Evolutionary conservation across 2,888 invertebrate genomes (phyloP).

Genomic region (Cynaeus angustus): DNA sequence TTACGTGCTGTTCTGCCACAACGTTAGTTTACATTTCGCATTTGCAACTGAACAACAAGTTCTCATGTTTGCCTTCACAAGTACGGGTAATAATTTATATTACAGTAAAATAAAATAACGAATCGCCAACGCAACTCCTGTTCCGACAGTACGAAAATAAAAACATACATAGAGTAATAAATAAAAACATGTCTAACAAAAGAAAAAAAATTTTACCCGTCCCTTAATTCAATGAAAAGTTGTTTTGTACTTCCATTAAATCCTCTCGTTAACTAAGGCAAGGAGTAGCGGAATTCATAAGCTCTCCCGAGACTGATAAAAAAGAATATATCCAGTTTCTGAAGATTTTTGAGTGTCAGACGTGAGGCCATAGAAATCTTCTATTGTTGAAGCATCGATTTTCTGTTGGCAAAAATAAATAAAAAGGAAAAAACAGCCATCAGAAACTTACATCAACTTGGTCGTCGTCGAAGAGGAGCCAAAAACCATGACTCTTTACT

Average conservation of each 20-base stretch:
- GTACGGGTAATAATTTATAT: slow-evolving; percentile 28
- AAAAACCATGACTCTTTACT: slow-evolving; percentile 99
- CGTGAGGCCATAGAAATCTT: slow-evolving; percentile 99
- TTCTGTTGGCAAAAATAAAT: slow-evolving; percentile 79
- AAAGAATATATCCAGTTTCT: slow-evolving; percentile 99
- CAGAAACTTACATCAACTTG: slow-evolving; percentile 94
- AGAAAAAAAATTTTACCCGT: slow-evolving; percentile 38
- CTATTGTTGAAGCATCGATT: slow-evolving; percentile 99
- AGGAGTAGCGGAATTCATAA: slow-evolving; percentile 61
- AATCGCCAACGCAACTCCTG: neutral
- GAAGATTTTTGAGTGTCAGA: slow-evolving; percentile 99
- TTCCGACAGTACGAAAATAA: slow-evolving; percentile 23
- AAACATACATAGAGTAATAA: slow-evolving; percentile 32
- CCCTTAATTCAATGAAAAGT: slow-evolving; percentile 47
- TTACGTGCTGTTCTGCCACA: slow-evolving; percentile 31
- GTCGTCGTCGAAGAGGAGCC: slow-evolving; percentile 99
- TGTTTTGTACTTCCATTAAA: slow-evolving; percentile 46
- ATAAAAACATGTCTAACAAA: slow-evolving; percentile 49
- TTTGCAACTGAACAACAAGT: slow-evolving; percentile 39
- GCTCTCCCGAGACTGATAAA: slow-evolving; percentile 90
- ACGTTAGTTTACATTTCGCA: neutral
- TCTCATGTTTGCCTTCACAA: slow-evolving; percentile 1
- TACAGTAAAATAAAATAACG: slow-evolving; percentile 8
- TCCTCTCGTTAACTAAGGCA: slow-evolving; percentile 53
- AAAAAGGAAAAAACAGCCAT: neutral